Base-by-base conservation (phyloP, 2,888 invertebrate species). In the Agelastica alni region DNA sequence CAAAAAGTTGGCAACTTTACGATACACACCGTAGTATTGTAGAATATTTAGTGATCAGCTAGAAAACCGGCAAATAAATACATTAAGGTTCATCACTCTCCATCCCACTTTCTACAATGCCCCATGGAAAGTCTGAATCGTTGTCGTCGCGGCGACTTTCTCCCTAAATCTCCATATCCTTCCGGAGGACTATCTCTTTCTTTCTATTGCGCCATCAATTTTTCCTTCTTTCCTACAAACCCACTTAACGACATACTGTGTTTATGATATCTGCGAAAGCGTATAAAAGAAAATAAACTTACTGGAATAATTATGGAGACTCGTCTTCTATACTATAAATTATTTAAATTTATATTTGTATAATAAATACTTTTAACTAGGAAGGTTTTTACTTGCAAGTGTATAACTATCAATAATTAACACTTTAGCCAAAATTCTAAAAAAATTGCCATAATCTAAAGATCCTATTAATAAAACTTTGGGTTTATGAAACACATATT, bases 161-260 rank as follows among this genome's bases (percentile, higher is more conserved):
- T 54, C 51, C 56, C 56, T 59, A 59, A 59, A 59, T 59, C 59
- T 59, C 59, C 53, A 52, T 51, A 56, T 59, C 59, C 59, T 59
- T 59, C 59, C 59, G 59, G 59, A 32, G 26, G 44, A 56, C 49
- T 39, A 54, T 30, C 44, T 39, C 49, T 39, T 54, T 22, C 46
- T 39, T 43, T 47, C 51, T 46, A 52, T 52, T 46, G 34, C 32
- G 52, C 54, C 58, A 58, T 58, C 58, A 54, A 58, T 58, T 58
- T 55, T 53, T 45, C 43, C 30, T 43, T 31, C 43, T 43, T 31
- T 51, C 54, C 43, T 45, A 39, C 51, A 49, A 55, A 51, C 45
- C 53, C 53, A 53, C 53, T 57, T 53, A 57, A 57, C 57, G 57
- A 53, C 53, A 14, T 51, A 37, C 57, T 53, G 57, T 34, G 51